Percentiles rank a stretch among this genome's conserved stretches.
These are phyloP conservation scores for Automeris io DNA, from an alignment of 2,888 invertebrate genomes.

Conservation along the genomic window DNA sequence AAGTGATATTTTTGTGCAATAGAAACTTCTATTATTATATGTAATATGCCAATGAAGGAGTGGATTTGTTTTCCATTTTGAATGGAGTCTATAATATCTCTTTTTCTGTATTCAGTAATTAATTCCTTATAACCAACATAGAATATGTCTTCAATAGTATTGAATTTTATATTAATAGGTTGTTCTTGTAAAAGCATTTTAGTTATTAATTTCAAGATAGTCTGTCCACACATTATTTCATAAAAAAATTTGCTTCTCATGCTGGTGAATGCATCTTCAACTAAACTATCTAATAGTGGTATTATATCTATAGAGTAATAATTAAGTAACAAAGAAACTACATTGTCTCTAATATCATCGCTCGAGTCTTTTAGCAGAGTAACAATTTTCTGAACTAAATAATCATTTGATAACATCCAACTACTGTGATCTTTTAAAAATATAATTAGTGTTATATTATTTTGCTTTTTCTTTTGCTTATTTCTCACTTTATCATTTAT, in stretches of 20 bases:
- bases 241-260: slow-evolving; percentile 79
- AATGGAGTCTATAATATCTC: slow-evolving; percentile 65
- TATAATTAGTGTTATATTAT: slow-evolving; percentile 43
- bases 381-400: slow-evolving; percentile 62
- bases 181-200: slow-evolving; percentile 40
- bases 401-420: slow-evolving; percentile 57
- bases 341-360: slow-evolving; percentile 78
- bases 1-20: slow-evolving; percentile 33
- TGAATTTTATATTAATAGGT: slow-evolving; percentile 27
- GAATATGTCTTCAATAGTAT: slow-evolving; percentile 44
- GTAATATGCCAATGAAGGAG: slow-evolving; percentile 55
- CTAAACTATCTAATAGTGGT: slow-evolving; percentile 39
- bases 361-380: slow-evolving; percentile 76
- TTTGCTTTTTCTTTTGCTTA: slow-evolving; percentile 28
- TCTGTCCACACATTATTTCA: slow-evolving; percentile 78
- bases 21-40: slow-evolving; percentile 42
- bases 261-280: slow-evolving; percentile 51
- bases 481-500: slow-evolving; percentile 44
- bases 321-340: slow-evolving; percentile 65
- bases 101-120: slow-evolving; percentile 36
- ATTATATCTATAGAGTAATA: slow-evolving; percentile 49
- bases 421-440: slow-evolving; percentile 45
- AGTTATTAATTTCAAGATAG: slow-evolving; percentile 70
- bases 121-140: slow-evolving; percentile 45
- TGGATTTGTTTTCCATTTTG: slow-evolving; percentile 72